phyloP scores from a whole-genome alignment of 2,113 vertebrate genomes.

The Bufo bufo region DNA sequence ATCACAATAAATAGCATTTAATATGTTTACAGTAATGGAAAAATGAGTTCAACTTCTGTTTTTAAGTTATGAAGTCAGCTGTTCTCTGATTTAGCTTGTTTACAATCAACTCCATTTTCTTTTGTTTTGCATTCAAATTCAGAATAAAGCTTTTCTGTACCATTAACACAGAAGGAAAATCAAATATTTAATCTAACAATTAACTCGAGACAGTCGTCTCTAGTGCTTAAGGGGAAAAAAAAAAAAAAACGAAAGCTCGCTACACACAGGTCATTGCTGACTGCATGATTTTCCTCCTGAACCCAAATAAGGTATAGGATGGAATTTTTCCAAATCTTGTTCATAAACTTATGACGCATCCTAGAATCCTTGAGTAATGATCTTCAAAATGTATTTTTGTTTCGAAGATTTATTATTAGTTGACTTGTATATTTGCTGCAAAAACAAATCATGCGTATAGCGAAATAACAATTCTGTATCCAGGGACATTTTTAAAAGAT shows the following conservation, averaged over 20 bases:
- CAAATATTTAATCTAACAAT: conserved; percentile 81
- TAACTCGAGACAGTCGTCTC: conserved; percentile 74
- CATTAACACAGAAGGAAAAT: conserved; percentile 66
- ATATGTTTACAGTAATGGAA: conserved; percentile 90
- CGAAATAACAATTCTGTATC: neutral
- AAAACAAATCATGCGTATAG: conserved; percentile 28
- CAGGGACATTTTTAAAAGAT: neutral
- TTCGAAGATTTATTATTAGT: conserved; percentile 19
- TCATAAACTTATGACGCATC: conserved; percentile 32
- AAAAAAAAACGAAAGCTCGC: neutral
- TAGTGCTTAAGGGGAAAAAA: neutral
- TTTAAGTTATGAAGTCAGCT: conserved; percentile 82
- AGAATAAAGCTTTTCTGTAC: conserved; percentile 43
- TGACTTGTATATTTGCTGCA: conserved; percentile 31
- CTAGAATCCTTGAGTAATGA: conserved; percentile 11
- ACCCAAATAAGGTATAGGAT: conserved; percentile 34
- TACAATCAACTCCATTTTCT: conserved; percentile 82
- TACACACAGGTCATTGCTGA: conserved; percentile 17
- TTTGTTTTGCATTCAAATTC: conserved; percentile 74
- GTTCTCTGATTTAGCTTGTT: conserved; percentile 78
- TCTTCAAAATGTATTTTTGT: conserved; percentile 21
- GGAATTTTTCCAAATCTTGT: conserved; percentile 6
- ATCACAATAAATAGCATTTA: conserved; percentile 89
- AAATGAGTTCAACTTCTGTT: conserved; percentile 81
- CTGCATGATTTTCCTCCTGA: conserved; percentile 7